Conservation (phyloP, 2,888 invertebrate genomes). For the Amiota mariae region DNA sequence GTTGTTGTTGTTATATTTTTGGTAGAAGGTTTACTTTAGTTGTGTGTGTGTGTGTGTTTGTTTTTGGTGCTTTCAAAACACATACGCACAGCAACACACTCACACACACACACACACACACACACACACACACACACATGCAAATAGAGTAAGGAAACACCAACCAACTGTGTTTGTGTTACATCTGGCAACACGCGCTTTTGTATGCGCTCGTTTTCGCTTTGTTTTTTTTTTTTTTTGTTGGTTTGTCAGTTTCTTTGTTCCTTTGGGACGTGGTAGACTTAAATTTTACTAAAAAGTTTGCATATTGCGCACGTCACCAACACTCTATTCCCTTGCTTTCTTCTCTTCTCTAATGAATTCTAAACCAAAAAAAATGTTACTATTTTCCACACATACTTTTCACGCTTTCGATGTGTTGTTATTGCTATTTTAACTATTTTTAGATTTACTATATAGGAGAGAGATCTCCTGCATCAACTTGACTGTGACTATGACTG, state of each 20-base stretch:
- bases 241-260: no score
- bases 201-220: conserved; percentile 47
- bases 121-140: not conserved
- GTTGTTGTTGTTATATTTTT: no score
- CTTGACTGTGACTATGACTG: not conserved
- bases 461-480: no score
- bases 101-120: conserved; percentile 30
- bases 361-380: not conserved
- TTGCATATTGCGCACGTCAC: conserved; percentile 28
- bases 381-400: conserved; percentile 11
- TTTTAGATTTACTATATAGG: not conserved
- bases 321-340: not conserved
- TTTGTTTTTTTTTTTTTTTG: not conserved
- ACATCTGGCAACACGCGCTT: not conserved
- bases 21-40: not conserved
- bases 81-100: not conserved
- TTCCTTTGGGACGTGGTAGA: not conserved
- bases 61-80: not conserved
- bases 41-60: not conserved
- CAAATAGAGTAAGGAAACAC: not conserved
- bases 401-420: conserved; percentile 1
- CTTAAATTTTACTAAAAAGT: not conserved
- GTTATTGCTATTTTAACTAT: not conserved
- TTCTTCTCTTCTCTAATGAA: not conserved
- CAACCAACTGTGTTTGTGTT: not conserved